Evolutionary conservation across 2,113 vertebrate species (phyloP).

Genomic region (Astatoreochromis straeleni): DNA sequence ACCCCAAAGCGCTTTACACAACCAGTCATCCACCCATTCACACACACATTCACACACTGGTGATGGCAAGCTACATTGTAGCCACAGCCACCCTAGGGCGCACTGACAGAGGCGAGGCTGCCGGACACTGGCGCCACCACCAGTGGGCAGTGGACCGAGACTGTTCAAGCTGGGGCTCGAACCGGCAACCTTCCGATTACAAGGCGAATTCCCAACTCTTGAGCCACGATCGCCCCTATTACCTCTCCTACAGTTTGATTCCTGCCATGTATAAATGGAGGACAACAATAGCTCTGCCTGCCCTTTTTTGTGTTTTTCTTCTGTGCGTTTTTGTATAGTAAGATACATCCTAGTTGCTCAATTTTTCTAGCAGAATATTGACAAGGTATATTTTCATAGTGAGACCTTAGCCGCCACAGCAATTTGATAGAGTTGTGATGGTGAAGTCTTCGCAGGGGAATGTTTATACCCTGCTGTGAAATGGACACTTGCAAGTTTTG

Average conservation of each 20-base stretch:
- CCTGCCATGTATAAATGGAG: neutral
- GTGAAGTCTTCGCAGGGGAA: neutral
- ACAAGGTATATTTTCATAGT: neutral
- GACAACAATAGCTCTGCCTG: neutral
- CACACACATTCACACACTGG: too few species aligned
- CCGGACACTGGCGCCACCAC: too few species aligned
- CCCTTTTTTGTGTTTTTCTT: neutral
- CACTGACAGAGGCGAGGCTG: too few species aligned
- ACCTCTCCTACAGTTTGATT: neutral
- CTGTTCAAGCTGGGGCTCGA: too few species aligned
- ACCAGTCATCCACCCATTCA: too few species aligned
- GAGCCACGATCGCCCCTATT: too few species aligned
- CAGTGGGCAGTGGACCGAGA: too few species aligned
- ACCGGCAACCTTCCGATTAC: too few species aligned
- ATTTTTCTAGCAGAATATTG: neutral
- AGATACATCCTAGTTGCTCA: neutral
- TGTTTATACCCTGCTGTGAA: neutral
- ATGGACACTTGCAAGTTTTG: neutral
- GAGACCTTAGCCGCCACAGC: accelerated
- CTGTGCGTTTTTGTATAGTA: neutral
- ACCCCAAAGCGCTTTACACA: too few species aligned
- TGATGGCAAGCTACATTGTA: too few species aligned
- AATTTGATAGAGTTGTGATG: neutral
- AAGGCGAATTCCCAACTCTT: too few species aligned
- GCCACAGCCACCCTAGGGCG: too few species aligned